Base-by-base conservation (phyloP, 2,888 invertebrate genomes). In the Apodemia duryi region DNA sequence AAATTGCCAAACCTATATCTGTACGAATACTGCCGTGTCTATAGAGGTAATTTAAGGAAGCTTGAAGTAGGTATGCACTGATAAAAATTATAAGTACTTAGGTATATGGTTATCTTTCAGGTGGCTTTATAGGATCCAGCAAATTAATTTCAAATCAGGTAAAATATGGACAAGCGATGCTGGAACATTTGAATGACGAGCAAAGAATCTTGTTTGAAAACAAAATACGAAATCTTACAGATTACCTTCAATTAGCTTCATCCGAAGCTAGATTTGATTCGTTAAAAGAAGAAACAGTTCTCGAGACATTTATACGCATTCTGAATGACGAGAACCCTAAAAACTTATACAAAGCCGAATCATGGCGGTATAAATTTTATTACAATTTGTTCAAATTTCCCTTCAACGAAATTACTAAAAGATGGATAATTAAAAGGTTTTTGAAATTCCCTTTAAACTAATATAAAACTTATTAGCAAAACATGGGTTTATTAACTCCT, bases 41-140 rank as follows among this genome's bases (percentile, higher is more conserved):
- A 35, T 35, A 35, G 35, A 35, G 35, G 35, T 38, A 5, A 7
- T 43, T 43, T 43, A 11, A 41, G 6, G 2, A 41, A 41, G 2
- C 41, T 0, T 41, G 41, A 41, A 9, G 7, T 9, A 38, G 21
- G 21, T 21, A 21, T 21, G 21, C 21, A 21, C 6, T 41, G 10
- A 41, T 35, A 35, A 35, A 35, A 38, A 38, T 35, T 35, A 0
- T 35, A 35, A 35, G 35, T 35, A 38, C 1, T 38, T 6, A 38
- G 1, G 6, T 38, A 38, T 7, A 38, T 38, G 11, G 11, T 43
- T 43, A 4, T 11, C 5, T 43, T 85, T 54, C 77, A 94, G 95
- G 96, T 60, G 96, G 96, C 2, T 96, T 97, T 75, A 86, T 95
- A 0, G 80, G 81, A 1, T 91, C 94, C 61, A 96, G 96, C 75